These are phyloP conservation scores for Ganaspis sp. DNA, from an alignment of 1,140 invertebrate species.

Conservation along the genomic window DNA sequence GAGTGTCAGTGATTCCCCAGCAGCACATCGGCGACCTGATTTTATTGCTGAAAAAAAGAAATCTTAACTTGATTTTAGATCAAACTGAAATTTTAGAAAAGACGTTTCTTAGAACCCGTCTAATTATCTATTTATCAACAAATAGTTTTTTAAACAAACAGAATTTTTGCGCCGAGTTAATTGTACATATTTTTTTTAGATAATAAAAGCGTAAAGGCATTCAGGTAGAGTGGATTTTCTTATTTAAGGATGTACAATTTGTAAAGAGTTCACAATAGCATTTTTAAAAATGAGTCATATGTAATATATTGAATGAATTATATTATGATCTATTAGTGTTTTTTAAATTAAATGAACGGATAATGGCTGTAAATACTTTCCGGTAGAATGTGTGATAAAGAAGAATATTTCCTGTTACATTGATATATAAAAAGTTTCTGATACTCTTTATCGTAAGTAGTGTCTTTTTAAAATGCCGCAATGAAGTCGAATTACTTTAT, in stretches of 20 bases:
- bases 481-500: background rate
- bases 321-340: too few relatives aligned
- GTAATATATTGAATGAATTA: too few relatives aligned
- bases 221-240: too few relatives aligned
- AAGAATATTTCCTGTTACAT: background rate
- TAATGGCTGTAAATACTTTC: background rate
- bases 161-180: too few relatives aligned
- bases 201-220: too few relatives aligned
- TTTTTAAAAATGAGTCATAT: too few relatives aligned
- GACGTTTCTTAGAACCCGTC: background rate
- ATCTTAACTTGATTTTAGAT: background rate
- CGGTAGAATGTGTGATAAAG: slow-evolving; percentile 13
- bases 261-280: too few relatives aligned
- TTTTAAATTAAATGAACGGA: too few relatives aligned
- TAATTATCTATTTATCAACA: background rate
- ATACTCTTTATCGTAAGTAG: background rate
- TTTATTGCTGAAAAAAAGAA: slow-evolving; percentile 49
- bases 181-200: too few relatives aligned
- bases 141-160: too few relatives aligned
- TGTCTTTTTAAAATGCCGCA: background rate
- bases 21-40: slow-evolving; percentile 44
- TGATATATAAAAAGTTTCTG: background rate
- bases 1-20: slow-evolving; percentile 65
- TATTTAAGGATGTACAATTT: too few relatives aligned
- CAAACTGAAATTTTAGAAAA: background rate